A percentile compares a stretch with the other conserved stretches of the same genome.
Evolutionary conservation across 2,113 vertebrate species (phyloP).

Genomic region (Bagarius yarrelli): DNA sequence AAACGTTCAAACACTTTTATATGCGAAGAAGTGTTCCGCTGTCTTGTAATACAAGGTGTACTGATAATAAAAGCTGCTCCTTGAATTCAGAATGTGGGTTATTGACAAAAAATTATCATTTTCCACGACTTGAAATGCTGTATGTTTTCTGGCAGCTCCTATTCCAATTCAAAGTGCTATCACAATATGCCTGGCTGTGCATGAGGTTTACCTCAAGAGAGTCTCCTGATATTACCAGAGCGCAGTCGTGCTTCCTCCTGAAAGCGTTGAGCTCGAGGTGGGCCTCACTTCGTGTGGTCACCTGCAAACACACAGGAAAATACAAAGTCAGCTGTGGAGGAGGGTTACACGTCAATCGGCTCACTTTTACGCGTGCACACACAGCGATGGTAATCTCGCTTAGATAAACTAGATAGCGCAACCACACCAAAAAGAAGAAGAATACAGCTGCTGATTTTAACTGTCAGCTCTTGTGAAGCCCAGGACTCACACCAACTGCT

Average conservation of each 20-base stretch:
- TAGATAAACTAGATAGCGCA: slow-evolving; percentile 24
- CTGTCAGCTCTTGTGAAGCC: slow-evolving; percentile 32
- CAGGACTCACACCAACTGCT: slow-evolving; percentile 20
- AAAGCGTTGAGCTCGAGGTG: slow-evolving; percentile 97
- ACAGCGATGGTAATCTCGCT: slow-evolving; percentile 50
- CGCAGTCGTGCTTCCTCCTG: slow-evolving; percentile 94
- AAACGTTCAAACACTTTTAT: too few relatives aligned
- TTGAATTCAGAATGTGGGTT: too few relatives aligned
- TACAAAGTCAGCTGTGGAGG: slow-evolving; percentile 29
- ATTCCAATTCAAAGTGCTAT: not conserved
- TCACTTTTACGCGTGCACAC: not conserved
- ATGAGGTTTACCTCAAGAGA: slow-evolving; percentile 85
- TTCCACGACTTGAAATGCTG: not conserved
- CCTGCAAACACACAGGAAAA: slow-evolving; percentile 66
- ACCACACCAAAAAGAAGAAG: slow-evolving; percentile 39
- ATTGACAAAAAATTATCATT: too few relatives aligned
- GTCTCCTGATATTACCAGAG: slow-evolving; percentile 94
- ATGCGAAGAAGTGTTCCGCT: too few relatives aligned
- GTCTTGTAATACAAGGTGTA: too few relatives aligned
- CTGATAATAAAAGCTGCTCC: too few relatives aligned
- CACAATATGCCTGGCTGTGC: slow-evolving; percentile 4
- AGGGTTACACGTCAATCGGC: slow-evolving; percentile 15
- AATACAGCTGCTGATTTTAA: slow-evolving; percentile 24
- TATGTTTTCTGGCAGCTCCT: not conserved
- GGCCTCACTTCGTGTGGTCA: slow-evolving; percentile 93